These are phyloP conservation scores for Tethea ocularis DNA, from an alignment of 2,888 invertebrate species.

Conservation along the genomic window DNA sequence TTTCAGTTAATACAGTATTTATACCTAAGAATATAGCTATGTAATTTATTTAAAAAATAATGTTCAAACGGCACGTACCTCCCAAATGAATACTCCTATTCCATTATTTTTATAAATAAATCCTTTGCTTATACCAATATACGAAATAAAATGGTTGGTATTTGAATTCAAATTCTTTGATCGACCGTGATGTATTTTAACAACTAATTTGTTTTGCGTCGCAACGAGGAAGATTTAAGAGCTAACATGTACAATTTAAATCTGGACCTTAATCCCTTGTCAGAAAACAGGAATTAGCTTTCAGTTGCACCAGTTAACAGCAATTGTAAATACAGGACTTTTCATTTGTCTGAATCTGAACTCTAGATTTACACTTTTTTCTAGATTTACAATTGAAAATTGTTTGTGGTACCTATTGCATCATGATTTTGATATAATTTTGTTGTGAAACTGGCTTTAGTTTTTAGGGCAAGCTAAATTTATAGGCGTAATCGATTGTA, in stretches of 20 bases:
- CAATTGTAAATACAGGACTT: background rate
- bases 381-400: background rate
- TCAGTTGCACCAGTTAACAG: background rate
- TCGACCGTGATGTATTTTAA: slow-evolving; percentile 23
- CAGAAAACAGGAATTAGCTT: slow-evolving; percentile 12
- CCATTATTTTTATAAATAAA: background rate
- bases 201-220: slow-evolving; percentile 33
- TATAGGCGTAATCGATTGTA: background rate
- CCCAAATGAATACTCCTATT: background rate
- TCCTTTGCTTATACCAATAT: background rate
- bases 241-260: slow-evolving; percentile 14
- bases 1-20: too few relatives aligned
- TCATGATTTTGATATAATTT: background rate
- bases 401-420: background rate
- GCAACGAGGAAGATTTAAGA: slow-evolving; percentile 16
- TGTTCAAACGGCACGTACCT: too few relatives aligned
- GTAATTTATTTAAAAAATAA: too few relatives aligned
- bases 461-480: background rate
- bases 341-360: background rate
- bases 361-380: background rate
- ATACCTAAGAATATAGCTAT: too few relatives aligned
- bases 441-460: background rate
- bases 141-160: background rate
- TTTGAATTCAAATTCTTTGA: slow-evolving; percentile 16
- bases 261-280: slow-evolving; percentile 15